Conservation (phyloP, 2,113 vertebrate species). For the Cebidichthys violaceus region DNA sequence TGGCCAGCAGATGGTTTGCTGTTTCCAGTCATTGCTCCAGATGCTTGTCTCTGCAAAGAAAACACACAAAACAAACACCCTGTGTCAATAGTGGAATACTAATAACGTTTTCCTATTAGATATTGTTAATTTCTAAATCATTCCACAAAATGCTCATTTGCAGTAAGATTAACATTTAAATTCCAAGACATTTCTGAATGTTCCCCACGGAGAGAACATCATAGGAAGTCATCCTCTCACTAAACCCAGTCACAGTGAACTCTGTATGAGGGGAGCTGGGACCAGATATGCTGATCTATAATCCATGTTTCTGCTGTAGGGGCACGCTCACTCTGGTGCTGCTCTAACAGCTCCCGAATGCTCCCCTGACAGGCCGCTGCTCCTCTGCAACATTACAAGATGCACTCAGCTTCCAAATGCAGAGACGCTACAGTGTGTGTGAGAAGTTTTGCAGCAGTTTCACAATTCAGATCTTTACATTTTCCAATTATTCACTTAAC, state of each 20-base stretch:
- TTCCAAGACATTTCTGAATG: neutral
- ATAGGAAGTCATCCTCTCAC: neutral
- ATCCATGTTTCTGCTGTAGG: slow-evolving; percentile 54
- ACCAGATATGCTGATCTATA: slow-evolving; percentile 25
- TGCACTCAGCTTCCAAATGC: slow-evolving; percentile 18
- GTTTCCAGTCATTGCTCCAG: slow-evolving; percentile 75
- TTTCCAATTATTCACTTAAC: neutral
- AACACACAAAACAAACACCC: slow-evolving; percentile 15
- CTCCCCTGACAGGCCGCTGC: slow-evolving; percentile 19
- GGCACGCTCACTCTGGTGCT: neutral
- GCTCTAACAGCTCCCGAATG: slow-evolving; percentile 20
- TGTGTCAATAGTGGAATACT: neutral
- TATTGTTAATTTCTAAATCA: neutral
- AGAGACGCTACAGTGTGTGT: neutral
- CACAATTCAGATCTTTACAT: neutral
- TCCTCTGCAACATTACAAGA: slow-evolving; percentile 8
- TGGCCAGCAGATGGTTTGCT: slow-evolving; percentile 77
- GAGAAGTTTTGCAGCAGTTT: rapidly evolving
- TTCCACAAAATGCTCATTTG: neutral
- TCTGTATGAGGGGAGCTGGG: slow-evolving; percentile 6
- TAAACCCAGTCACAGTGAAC: neutral
- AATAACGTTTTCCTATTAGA: neutral
- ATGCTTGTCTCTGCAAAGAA: slow-evolving; percentile 80
- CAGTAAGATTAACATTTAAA: neutral
- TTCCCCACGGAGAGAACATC: neutral